These are phyloP conservation scores for Drosophila imparisetae DNA, from an alignment of 2,888 invertebrate species.

Conservation along the genomic window DNA sequence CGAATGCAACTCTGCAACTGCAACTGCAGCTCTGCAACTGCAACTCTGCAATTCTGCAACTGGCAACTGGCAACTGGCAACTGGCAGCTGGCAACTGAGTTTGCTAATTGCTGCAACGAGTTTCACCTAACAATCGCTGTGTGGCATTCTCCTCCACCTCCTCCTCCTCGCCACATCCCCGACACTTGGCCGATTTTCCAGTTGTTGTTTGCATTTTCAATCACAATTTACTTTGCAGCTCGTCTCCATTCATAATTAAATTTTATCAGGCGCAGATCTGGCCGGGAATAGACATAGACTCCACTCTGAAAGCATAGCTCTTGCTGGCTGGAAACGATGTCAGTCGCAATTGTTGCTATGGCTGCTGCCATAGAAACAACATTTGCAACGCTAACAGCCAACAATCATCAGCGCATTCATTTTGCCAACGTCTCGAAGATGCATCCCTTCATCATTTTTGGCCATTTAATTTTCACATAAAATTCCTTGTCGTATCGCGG, in stretches of 20 bases:
- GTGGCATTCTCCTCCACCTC: conserved; percentile 25
- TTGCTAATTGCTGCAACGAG: conserved; percentile 71
- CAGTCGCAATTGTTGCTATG: conserved; percentile 27
- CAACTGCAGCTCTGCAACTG: conserved; percentile 16
- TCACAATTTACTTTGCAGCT: conserved; percentile 46
- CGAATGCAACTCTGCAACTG: conserved; percentile 22
- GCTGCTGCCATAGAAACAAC: not conserved
- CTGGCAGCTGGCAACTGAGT: conserved; percentile 23
- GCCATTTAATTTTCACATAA: conserved; percentile 74
- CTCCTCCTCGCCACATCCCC: conserved; percentile 1
- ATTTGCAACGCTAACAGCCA: not conserved
- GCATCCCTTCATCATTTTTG: conserved; percentile 56
- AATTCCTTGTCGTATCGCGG: conserved; percentile 71
- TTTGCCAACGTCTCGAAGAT: not conserved
- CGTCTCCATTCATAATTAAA: conserved; percentile 70
- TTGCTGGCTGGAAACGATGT: conserved; percentile 64
- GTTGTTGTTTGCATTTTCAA: conserved; percentile 75
- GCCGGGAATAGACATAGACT: conserved; percentile 59
- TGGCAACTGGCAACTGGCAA: not conserved
- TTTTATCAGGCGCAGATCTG: conserved; percentile 69
- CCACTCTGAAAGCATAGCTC: conserved; percentile 33
- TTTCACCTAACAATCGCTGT: conserved; percentile 64
- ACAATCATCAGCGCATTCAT: not conserved
- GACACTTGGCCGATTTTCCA: conserved; percentile 66
- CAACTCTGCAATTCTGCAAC: conserved; percentile 14